Base-by-base conservation (phyloP, 1,140 invertebrate genomes). In the Oedothorax gibbosus region DNA sequence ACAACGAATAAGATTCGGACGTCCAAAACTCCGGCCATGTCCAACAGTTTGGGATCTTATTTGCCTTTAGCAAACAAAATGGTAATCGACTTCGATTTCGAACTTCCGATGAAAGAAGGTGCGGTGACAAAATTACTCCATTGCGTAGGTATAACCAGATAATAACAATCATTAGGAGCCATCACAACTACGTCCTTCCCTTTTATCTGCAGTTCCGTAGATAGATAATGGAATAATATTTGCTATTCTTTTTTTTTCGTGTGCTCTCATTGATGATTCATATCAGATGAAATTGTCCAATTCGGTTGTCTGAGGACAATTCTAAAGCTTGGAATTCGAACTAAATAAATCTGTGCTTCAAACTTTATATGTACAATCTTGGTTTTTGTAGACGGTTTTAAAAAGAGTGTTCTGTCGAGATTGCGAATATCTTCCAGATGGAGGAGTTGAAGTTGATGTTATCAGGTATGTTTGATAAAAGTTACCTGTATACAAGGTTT, bases 241-340 rank as follows among this genome's bases (percentile, higher is more conserved):
- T 49, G 50, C 69, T 35, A 35, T 71, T 51, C 11, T 71, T 71
- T 51, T 53, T 71, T 71, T 35, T 35, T 35, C 35, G 35, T 35
- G 35, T 35, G 49, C 50, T 50, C 68, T 53, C 12, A 9, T 35
- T 35, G 8, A 51, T 71, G 50, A 71, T 18, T 71, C 50, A 71
- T 3, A 51, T 14, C 14, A 5, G 50, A 20, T 49, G 69, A 71
- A 71, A 71, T 71, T 53, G 69, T 6, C 69, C 69, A 54, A 71
- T 71, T 71, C 69, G 35, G 69, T 53, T 53, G 15, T 51, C 35
- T 35, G 54, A 71, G 21, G 53, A 71, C 50, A 51, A 71, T 53
- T 71, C 50, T 15, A 53, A 35, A 71, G 69, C 51, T 21, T 71
- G 69, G 50, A 71, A 71, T 53, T 71, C 53, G 68, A 71, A 71